A percentile compares a stretch with the other conserved stretches of the same genome.
Evolutionary conservation across 1,140 invertebrate species (phyloP).

Genomic region (Halyomorpha halys): DNA sequence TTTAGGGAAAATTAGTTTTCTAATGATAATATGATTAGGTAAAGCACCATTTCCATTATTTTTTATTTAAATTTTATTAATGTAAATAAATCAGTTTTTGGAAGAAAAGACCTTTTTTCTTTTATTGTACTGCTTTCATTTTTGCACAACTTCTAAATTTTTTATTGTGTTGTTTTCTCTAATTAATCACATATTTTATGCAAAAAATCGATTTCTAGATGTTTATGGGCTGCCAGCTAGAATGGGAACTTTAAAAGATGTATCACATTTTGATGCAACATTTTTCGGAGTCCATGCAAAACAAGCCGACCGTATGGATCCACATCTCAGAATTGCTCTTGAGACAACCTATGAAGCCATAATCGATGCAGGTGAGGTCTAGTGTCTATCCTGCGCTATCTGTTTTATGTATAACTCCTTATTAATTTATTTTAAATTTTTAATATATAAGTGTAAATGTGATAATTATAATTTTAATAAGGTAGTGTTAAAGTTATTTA

Average conservation of each 20-base stretch:
- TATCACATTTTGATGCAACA: conserved; percentile 78
- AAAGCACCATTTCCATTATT: too few relatives aligned
- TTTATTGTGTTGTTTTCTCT: too few relatives aligned
- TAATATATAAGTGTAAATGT: neutral
- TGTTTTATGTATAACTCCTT: neutral
- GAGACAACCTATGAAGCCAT: conserved; percentile 92
- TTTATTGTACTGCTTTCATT: too few relatives aligned
- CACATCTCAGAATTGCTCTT: conserved; percentile 79
- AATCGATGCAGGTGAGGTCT: conserved; percentile 66
- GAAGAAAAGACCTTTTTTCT: too few relatives aligned
- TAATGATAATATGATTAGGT: too few relatives aligned
- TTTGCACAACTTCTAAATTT: too few relatives aligned
- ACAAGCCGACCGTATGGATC: conserved; percentile 92
- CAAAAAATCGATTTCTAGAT: too few relatives aligned
- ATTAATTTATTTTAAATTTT: neutral
- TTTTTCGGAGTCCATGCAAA: conserved; percentile 91
- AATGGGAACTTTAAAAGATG: conserved; percentile 80
- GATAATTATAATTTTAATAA: neutral
- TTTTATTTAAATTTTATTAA: too few relatives aligned
- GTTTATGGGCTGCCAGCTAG: conserved; percentile 72
- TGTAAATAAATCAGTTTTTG: too few relatives aligned
- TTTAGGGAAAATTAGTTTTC: too few relatives aligned
- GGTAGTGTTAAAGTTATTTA: neutral
- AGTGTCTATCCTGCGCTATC: neutral
- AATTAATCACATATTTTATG: too few relatives aligned